Percentiles rank a stretch among this genome's conserved stretches.
Evolutionary conservation across 2,888 invertebrate species (phyloP).

Genomic region (Cheilosia urbana): DNA sequence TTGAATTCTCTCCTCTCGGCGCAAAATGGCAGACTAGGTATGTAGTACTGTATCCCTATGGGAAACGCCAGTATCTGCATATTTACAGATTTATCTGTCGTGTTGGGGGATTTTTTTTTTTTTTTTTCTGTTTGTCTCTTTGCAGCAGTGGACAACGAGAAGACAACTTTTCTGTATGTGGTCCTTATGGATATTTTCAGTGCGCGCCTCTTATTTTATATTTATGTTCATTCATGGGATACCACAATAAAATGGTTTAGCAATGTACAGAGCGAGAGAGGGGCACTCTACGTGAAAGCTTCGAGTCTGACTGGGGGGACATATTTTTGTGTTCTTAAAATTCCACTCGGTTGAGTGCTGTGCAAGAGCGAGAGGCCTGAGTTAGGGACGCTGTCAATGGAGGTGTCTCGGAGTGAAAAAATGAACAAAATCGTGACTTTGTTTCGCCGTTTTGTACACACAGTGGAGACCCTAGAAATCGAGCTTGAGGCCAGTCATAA

Average conservation of each 20-base stretch:
- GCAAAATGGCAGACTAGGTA: slow-evolving; percentile 3
- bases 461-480: neutral
- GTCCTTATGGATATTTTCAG: slow-evolving; percentile 34
- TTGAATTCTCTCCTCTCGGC: slow-evolving; percentile 14
- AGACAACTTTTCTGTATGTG: slow-evolving; percentile 45
- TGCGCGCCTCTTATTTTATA: slow-evolving; percentile 48
- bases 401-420: slow-evolving; percentile 40
- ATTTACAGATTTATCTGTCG: slow-evolving; percentile 62
- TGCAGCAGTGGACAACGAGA: slow-evolving; percentile 21
- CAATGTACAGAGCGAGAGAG: slow-evolving; percentile 1
- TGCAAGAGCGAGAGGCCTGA: slow-evolving; percentile 7
- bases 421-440: slow-evolving; percentile 44
- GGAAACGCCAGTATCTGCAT: slow-evolving; percentile 63
- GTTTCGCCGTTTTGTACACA: neutral
- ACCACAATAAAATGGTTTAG: slow-evolving; percentile 44
- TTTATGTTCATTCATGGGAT: slow-evolving; percentile 37
- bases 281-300: slow-evolving; percentile 39
- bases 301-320: slow-evolving; percentile 7
- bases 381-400: slow-evolving; percentile 31
- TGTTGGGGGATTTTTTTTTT: slow-evolving; percentile 41
- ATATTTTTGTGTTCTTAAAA: slow-evolving; percentile 33
- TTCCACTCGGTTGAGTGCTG: slow-evolving; percentile 9
- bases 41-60: slow-evolving; percentile 27
- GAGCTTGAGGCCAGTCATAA: neutral
- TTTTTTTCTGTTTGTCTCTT: neutral